Base-by-base conservation (phyloP, 2,113 vertebrate genomes). In the Mugil cephalus region DNA sequence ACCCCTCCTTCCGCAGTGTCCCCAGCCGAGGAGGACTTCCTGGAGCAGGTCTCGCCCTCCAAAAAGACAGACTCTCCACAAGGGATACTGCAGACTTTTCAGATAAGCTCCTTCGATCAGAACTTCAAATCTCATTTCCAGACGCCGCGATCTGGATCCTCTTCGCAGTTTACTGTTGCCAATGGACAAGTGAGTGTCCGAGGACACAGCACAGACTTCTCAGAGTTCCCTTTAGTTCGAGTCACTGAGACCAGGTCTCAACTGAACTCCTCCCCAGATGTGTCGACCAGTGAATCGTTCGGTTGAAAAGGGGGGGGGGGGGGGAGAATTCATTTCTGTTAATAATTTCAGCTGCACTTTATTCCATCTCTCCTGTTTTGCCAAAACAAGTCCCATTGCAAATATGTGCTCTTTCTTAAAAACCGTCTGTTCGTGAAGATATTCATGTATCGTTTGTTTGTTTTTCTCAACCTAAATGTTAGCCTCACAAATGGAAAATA, bases 51-150 rank as follows among this genome's bases (percentile, higher is more conserved):
- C 83, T 95, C 96, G 18, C 95, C 97, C 87, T 95, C 96, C 81
- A 99, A 99, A 95, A 99, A 99, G 94, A 92, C 95, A 45, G 97
- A 98, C 19, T 86, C 90, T n/a, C 88, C 96, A n/a, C 96, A 95
- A 91, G 94, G 95, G 86, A 96, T 97, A 71, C 94, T 96, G 83
- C 97, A 98, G 91, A 95, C 96, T 19, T 99, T 98, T 95, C 97
- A 98, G 85, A 97, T 99, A 80, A 94, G 95, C 92, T 95, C 96
- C 56, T 99, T 98, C 65, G 98, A 99, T 90, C 97, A 97, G 89
- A 97, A 97, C 83, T 98, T 96, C 91, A 95, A 96, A 84, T 95
- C 96, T 86, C 96, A 98, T 38, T 99, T 97, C 91, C 96, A 96
- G 87, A 94, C 95, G 17, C 89, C 95, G 4, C 94, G 97, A 90